These are phyloP conservation scores for Callimorpha dominula DNA, from an alignment of 2,888 invertebrate species.

Conservation along the genomic window DNA sequence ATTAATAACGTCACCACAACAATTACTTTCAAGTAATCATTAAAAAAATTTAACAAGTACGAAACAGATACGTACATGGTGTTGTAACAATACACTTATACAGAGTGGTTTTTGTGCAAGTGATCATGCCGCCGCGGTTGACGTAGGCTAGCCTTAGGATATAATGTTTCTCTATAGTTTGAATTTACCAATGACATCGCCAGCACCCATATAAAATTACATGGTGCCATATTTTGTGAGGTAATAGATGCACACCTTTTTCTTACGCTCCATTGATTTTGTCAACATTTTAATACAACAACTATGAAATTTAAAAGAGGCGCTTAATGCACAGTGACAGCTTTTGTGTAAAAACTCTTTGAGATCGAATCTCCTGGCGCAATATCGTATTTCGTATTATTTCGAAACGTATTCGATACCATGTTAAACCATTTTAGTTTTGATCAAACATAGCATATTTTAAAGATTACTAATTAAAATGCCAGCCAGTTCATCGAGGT, in stretches of 20 bases:
- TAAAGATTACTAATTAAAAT: conserved; percentile 13
- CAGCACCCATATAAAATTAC: conserved; percentile 77
- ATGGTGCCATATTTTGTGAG: conserved; percentile 75
- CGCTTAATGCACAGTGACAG: conserved; percentile 73
- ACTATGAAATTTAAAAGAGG: conserved; percentile 74
- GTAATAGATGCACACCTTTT: conserved; percentile 77
- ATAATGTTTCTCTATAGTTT: conserved; percentile 76
- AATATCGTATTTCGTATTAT: conserved; percentile 61
- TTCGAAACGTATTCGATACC: conserved; percentile 41
- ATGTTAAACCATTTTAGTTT: conserved; percentile 10
- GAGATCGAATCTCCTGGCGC: conserved; percentile 47
- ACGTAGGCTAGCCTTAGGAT: conserved; percentile 60
- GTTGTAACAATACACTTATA: conserved; percentile 63
- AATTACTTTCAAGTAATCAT: conserved; percentile 19
- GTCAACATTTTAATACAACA: conserved; percentile 70
- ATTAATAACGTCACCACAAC: conserved; percentile 17
- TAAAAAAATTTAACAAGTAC: conserved; percentile 6
- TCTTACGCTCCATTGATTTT: conserved; percentile 70
- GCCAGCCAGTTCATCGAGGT: conserved; percentile 19
- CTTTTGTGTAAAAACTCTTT: conserved; percentile 69
- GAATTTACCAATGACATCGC: conserved; percentile 80
- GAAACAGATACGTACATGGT: conserved; percentile 26
- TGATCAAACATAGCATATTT: conserved; percentile 10
- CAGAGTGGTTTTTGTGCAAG: conserved; percentile 57
- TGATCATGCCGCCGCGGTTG: conserved; percentile 63